Base-by-base conservation (phyloP, 2,797 vertebrate species). In the Mycteria americana region DNA sequence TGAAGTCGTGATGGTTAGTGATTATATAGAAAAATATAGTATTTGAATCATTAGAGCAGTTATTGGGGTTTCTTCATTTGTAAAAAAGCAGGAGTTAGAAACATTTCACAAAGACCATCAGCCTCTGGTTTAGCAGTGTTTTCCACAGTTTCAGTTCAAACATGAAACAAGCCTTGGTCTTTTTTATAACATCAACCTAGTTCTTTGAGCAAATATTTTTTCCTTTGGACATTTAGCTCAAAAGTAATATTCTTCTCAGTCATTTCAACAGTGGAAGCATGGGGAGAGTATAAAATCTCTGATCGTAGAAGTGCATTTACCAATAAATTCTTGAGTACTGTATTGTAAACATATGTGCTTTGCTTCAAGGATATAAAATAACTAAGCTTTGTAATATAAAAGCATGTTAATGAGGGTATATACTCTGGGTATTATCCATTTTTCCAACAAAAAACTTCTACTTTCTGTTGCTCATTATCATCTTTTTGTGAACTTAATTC, bases 401-500 rank as follows among this genome's bases (percentile, higher is more conserved):
- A 81, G 43, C n/a, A 63, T 79, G 48, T 79, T 90, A 92, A 92
- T 72, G 80, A 92, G 39, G 14, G 48, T 28, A 64, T 79, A 50
- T 75, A 69, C 56, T 74, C 25, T 56, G 77, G 27, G 28, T 72
- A 84, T 87, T 87, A 82, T 74, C 43, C 30, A 45, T 88, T 88
- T 84, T 84, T 84, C 37, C 67, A 63, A 46, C 48, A 75, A 88
- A 86, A 89, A 59, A 0, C 11, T 79, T 91, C 37, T 74, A 27
- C 53, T 79, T 88, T 85, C 79, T 85, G 48, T 79, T 90, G 57
- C 35, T 90, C 23, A 19, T 90, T 93, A 50, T 88, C 51, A 45
- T 95, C 79, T 94, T 30, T 80, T 96, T 94, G 45, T 84, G 53
- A 95, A 74, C 73, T 94, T 73, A 77, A 39, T 92, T 97, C 94